Base-by-base conservation (phyloP, 2,113 vertebrate genomes). In the Macaca fascicularis region DNA sequence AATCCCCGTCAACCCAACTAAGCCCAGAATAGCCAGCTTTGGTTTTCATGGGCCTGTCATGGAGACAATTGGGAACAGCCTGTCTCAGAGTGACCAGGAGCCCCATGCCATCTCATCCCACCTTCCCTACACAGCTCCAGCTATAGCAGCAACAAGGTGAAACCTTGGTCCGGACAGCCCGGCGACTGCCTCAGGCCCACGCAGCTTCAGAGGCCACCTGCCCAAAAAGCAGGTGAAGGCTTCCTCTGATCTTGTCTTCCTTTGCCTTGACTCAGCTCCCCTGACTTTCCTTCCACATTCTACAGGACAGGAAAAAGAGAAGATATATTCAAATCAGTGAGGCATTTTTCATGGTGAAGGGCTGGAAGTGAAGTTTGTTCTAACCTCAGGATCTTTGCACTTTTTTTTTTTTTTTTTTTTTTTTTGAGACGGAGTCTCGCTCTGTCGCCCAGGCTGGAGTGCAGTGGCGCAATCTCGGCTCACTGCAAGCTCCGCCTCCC, bases 1-100 rank as follows among this genome's bases (percentile, higher is more conserved):
- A 11, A n/a, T 50, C 70, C 45, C 0, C 0, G 0, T 13, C 19
- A 52, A 9, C 23, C 7, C 19, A 13, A 14, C 61, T 40, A 35
- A 32, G 50, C 3, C 64, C 30, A 14, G 70, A 64, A 30, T 35
- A 81, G 48, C 48, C 78, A 72, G 2, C n/a, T 1, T 9, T 12
- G 19, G 12, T 64, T 25, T 17, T 43, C 43, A 8, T 2, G 1
- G n/a, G 61, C 50, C 25, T 52, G 12, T 19, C 40, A 30, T 0
- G 2, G 78, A 81, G 70, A 35, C 2, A 3, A 27, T 10, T 6
- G 35, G 52, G n/a, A 48, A 27, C 5, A 12, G 43, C 50, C 27
- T 11, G 14, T 12, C 25, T 76, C 40, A 6, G 11, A 55, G 27
- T 38, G 17, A n/a, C n/a, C 11, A 0, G 19, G 89, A 8, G 20